These are phyloP conservation scores for Sakesphorus luctuosus DNA, from an alignment of 2,113 vertebrate species.

Conservation along the genomic window DNA sequence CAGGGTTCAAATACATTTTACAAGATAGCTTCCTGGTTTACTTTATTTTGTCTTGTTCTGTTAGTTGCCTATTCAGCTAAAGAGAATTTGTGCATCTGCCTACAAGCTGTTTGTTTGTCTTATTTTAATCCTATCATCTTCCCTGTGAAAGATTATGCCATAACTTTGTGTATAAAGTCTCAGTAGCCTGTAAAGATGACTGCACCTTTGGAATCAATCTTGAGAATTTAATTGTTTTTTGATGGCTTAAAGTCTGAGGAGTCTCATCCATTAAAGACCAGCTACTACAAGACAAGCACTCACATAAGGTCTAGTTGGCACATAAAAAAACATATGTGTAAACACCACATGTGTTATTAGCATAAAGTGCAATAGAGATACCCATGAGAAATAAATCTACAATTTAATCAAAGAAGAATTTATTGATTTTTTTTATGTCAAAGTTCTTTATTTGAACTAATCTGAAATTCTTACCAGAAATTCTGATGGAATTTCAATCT, in stretches of 20 bases:
- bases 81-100: background rate
- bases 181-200: background rate
- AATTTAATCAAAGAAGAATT: background rate
- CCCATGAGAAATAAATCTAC: background rate
- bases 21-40: background rate
- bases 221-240: background rate
- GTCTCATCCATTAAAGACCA: background rate
- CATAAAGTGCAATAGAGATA: background rate
- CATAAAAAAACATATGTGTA: rapidly evolving
- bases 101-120: background rate
- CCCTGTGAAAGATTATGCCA: background rate
- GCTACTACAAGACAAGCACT: background rate
- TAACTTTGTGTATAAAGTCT: background rate
- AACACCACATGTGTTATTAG: background rate
- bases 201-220: background rate
- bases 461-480: background rate
- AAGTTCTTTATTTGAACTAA: background rate
- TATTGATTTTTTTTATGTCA: background rate
- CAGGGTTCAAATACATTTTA: background rate
- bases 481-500: background rate
- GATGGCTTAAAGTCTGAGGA: background rate
- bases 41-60: background rate
- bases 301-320: background rate
- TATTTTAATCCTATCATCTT: background rate
- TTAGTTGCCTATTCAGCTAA: background rate